These are phyloP conservation scores for Troides oblongomaculatus DNA, from an alignment of 2,888 invertebrate species.

Conservation along the genomic window DNA sequence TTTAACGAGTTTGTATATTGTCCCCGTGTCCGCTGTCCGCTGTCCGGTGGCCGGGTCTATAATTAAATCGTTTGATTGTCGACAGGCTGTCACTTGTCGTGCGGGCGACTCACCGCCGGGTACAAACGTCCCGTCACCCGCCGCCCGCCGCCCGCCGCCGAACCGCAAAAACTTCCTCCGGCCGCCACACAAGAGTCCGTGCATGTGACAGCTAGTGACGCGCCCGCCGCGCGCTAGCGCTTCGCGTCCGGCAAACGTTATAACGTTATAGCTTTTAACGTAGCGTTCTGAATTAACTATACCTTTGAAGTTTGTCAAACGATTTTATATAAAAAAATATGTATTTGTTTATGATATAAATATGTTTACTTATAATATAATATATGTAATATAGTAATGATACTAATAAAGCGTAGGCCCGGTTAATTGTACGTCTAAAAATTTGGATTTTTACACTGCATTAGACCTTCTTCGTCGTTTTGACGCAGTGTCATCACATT, in stretches of 20 bases:
- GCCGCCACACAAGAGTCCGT: slow-evolving; percentile 1
- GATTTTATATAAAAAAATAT: background rate
- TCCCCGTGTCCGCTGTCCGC: background rate
- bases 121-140: slow-evolving; percentile 9
- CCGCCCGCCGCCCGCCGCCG: slow-evolving; percentile 8
- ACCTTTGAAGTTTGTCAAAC: background rate
- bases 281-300: background rate
- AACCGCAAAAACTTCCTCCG: slow-evolving; percentile 23
- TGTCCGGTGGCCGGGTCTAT: background rate
- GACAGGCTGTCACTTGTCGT: slow-evolving; percentile 1
- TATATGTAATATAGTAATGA: too few species aligned
- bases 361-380: too few species aligned
- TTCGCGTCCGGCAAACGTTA: background rate
- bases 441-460: too few species aligned
- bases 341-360: too few species aligned
- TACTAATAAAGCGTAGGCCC: too few species aligned
- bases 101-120: slow-evolving; percentile 1
- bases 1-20: too few species aligned
- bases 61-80: slow-evolving; percentile 10
- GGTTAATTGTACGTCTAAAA: too few species aligned
- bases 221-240: background rate
- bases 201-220: slow-evolving; percentile 22
- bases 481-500: too few species aligned
- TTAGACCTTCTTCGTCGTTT: too few species aligned
- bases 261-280: slow-evolving; percentile 7